Conservation (phyloP, 2,888 invertebrate species). For the Blera fallax region DNA sequence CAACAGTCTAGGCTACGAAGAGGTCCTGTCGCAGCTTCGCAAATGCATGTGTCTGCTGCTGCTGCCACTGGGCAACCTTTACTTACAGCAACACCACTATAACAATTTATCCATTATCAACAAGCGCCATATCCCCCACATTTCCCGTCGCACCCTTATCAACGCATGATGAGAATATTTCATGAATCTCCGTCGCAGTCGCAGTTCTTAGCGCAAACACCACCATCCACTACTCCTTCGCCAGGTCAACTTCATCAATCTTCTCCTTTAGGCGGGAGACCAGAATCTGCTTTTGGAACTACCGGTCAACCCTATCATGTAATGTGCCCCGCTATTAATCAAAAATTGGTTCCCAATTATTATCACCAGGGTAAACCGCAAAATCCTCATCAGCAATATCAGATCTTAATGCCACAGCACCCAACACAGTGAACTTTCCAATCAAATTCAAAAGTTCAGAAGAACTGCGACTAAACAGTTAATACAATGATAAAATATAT, state of each 20-base stretch:
- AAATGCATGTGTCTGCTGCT: constrained; percentile 89
- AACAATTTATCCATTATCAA: constrained; percentile 86
- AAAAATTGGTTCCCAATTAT: constrained; percentile 78
- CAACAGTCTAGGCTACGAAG: constrained; percentile 81
- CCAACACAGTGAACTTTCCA: constrained; percentile 77
- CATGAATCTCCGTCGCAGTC: constrained; percentile 84
- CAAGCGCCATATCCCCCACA: constrained; percentile 84
- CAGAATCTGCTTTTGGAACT: constrained; percentile 81
- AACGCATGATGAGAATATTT: constrained; percentile 87
- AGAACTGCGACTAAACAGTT: constrained; percentile 20
- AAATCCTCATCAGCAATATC: constrained; percentile 80
- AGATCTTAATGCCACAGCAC: constrained; percentile 81
- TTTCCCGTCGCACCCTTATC: constrained; percentile 82
- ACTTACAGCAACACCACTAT: constrained; percentile 90
- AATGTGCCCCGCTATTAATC: constrained; percentile 84
- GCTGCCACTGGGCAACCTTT: constrained; percentile 90
- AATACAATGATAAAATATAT: constrained; percentile 48
- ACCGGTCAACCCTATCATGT: constrained; percentile 83
- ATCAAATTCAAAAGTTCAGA: constrained; percentile 11
- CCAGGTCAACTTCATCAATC: constrained; percentile 84
- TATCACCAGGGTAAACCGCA: constrained; percentile 80
- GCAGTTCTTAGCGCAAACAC: constrained; percentile 84
- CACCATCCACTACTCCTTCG: constrained; percentile 83
- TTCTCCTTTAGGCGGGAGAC: constrained; percentile 83
- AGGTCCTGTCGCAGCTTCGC: constrained; percentile 84